These are phyloP conservation scores for Porites evermanni DNA, from an alignment of 92 coral and sea anemone species.

Conservation along the genomic window DNA sequence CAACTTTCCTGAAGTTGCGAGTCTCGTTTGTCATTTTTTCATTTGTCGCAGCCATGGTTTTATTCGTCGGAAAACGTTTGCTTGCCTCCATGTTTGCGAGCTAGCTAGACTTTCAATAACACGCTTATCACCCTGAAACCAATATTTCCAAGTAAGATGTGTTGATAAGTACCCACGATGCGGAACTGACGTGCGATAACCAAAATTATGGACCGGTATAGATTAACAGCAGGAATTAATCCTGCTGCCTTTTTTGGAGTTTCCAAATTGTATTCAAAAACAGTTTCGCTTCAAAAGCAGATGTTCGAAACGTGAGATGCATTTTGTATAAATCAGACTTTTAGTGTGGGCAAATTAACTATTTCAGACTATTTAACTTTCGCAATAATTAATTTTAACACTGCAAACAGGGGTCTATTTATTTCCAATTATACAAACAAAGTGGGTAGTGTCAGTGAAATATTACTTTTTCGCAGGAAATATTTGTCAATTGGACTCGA, in stretches of 20 bases:
- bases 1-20: slow-evolving; percentile 51
- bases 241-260: not conserved
- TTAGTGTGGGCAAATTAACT: not conserved
- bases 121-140: not conserved
- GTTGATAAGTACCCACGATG: not conserved
- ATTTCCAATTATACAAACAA: slow-evolving; percentile 10
- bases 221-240: not conserved
- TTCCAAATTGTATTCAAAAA: not conserved
- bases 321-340: not conserved
- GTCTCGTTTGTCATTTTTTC: slow-evolving; percentile 21
- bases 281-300: not conserved
- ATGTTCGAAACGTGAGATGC: not conserved
- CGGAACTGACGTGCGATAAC: not conserved
- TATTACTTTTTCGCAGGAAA: not conserved
- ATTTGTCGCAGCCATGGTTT: slow-evolving; percentile 8
- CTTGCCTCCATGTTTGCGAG: slow-evolving; percentile 6
- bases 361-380: slow-evolving; percentile 3
- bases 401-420: slow-evolving; percentile 23
- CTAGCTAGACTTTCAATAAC: not conserved
- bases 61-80: not conserved
- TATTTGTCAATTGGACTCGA: slow-evolving; percentile 1
- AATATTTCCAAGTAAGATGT: not conserved
- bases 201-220: not conserved
- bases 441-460: not conserved
- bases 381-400: slow-evolving; percentile 14